These are phyloP conservation scores for Cataglyphis hispanica DNA, from an alignment of 1,140 invertebrate genomes.

Conservation along the genomic window DNA sequence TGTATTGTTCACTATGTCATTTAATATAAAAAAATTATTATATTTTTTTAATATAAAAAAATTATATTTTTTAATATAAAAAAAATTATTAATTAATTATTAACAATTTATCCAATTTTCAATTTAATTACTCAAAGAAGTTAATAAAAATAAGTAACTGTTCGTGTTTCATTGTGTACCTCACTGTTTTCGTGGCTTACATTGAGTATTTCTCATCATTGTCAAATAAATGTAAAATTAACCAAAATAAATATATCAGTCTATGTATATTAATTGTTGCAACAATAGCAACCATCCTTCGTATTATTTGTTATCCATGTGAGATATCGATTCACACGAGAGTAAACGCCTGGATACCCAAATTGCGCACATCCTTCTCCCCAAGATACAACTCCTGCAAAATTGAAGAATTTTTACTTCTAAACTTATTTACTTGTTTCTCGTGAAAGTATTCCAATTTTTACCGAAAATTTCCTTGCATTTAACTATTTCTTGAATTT, in stretches of 20 bases:
- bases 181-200: background rate
- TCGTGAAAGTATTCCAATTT: background rate
- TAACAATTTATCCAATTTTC: background rate
- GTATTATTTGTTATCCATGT: constrained; percentile 91
- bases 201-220: constrained; percentile 10
- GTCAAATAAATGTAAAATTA: constrained; percentile 30
- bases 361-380: constrained; percentile 93
- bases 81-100: too few species aligned
- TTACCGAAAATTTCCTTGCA: background rate
- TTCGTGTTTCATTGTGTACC: background rate
- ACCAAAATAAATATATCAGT: constrained; percentile 52
- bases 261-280: constrained; percentile 2
- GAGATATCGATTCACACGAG: constrained; percentile 91
- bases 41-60: too few species aligned
- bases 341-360: constrained; percentile 95
- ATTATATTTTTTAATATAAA: too few species aligned
- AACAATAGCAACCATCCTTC: constrained; percentile 90
- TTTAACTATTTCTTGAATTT: background rate
- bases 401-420: background rate
- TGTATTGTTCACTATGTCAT: background rate
- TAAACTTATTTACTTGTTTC: background rate
- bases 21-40: background rate
- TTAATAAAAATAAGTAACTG: background rate
- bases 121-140: background rate
- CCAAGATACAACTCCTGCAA: constrained; percentile 91